Evolutionary conservation across 53 echinoderm and acorn worm genomes (phyloP).

Genomic region (Actinopyga echinites): DNA sequence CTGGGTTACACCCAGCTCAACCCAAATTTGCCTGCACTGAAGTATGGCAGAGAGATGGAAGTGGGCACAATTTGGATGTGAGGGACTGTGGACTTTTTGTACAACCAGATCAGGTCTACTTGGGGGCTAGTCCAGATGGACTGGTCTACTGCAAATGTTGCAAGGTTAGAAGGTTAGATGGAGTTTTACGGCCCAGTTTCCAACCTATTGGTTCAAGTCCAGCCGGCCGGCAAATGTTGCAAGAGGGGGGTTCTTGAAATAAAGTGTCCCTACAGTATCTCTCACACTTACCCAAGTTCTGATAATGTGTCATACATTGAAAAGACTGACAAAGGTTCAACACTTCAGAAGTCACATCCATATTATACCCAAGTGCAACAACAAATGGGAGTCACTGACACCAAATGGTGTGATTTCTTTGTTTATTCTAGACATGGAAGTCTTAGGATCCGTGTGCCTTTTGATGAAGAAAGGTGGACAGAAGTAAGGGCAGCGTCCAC

Average conservation of each 20-base stretch:
- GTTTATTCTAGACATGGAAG: conserved; percentile 25
- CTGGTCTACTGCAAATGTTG: conserved; percentile 31
- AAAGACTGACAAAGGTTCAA: neutral
- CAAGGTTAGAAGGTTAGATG: no score
- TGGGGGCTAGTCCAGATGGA: neutral
- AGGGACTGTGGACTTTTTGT: conserved; percentile 9
- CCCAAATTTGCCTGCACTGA: conserved; percentile 30
- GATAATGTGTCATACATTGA: conserved; percentile 16
- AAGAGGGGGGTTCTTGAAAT: conserved; percentile 26
- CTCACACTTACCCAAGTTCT: conserved; percentile 3
- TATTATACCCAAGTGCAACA: conserved; percentile 3
- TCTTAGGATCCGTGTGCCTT: neutral
- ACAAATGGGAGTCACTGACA: conserved; percentile 25
- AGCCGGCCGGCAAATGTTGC: conserved; percentile 45
- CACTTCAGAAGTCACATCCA: conserved; percentile 12
- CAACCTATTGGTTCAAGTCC: no score
- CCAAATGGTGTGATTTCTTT: conserved; percentile 31
- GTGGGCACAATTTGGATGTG: neutral
- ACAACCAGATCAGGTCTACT: neutral
- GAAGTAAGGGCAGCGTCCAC: neutral
- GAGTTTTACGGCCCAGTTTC: no score
- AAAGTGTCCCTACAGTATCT: conserved; percentile 19
- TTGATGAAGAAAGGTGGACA: conserved; percentile 19
- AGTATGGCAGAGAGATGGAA: conserved; percentile 38
- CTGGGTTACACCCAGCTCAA: neutral